A percentile compares a stretch with the other conserved stretches of the same genome.
Evolutionary conservation across 2,888 invertebrate genomes (phyloP).

Genomic region (Pristionchus fissidentatus): DNA sequence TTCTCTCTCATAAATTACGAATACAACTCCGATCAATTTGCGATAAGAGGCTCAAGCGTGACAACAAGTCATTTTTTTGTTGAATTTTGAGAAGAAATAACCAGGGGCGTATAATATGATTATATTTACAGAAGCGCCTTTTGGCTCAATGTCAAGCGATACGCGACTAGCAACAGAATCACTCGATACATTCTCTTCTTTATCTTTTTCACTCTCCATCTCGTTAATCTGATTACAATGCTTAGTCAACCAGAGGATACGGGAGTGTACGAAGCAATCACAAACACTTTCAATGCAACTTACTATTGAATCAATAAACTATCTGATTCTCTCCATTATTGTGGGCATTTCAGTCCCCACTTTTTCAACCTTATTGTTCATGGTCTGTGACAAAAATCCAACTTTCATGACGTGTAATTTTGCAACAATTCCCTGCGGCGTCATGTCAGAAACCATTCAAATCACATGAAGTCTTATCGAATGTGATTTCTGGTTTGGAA

Average conservation of each 20-base stretch:
- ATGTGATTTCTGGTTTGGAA: no score
- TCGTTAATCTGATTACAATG: slow-evolving; percentile 30
- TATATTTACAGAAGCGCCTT: not conserved
- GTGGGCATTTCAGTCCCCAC: no score
- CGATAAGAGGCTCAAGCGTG: not conserved
- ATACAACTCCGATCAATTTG: not conserved
- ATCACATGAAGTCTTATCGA: no score
- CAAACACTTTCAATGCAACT: slow-evolving; percentile 18
- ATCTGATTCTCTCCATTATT: no score
- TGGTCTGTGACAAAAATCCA: no score
- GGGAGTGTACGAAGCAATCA: not conserved
- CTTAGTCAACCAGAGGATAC: not conserved
- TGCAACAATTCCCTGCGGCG: no score
- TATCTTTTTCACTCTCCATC: slow-evolving; percentile 30
- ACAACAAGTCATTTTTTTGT: not conserved
- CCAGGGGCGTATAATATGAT: not conserved
- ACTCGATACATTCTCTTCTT: slow-evolving; percentile 13
- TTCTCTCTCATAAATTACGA: not conserved
- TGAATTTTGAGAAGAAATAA: not conserved
- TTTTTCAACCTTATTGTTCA: no score
- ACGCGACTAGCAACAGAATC: not conserved
- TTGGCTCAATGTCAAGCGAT: not conserved
- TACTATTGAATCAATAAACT: no score
- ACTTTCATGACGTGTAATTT: no score
- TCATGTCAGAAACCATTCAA: no score